Evolutionary conservation across 2,113 vertebrate species (phyloP), one percentile per base, ranked within the genome.

Genomic region (Gobius niger): DNA sequence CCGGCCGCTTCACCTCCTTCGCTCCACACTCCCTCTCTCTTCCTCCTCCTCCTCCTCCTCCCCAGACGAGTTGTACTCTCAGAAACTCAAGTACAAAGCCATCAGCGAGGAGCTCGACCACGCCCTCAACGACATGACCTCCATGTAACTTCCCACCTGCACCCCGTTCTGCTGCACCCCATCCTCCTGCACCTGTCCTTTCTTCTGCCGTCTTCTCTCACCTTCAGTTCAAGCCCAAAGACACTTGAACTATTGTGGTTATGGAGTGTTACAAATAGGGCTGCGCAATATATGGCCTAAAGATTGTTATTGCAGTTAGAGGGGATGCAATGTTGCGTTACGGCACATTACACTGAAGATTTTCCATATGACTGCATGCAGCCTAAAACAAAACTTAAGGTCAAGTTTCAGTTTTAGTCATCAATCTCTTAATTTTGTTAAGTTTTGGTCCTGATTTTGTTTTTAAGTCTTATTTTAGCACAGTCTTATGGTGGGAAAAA

Each of bases 31-130:
- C 51, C 63, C 63, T 40, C 54, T 6, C 42, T 12, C 52, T 49
- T 46, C 74, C 24, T 34, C 24, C 24, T 24, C 24, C 24, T 24
- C 24, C 24, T 24, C 24, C 24, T 79, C 82, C 72, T 82, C 87
- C 65, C 72, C 94, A 99, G 98, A 99, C 90, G 98, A 99, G 93
- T 92, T 98, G 85, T 99, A 99, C 76, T 92, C 96, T 91, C 98
- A 99, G 96, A 99, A 99, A 95, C 95, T 99, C 93, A 99, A 97
- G 96, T 98, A 96, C 96, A 99, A 99, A 91, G 97, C 97, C 92
- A 99, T 99, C 97, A 99, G 96, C 91, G 98, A 99, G 94, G 97
- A 99, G 95, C 94, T 99, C 94, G 97, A 98, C 95, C 96, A 99
- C 92, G 96, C 98, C 92, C 97, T 99, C 95, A 99, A 98, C 82